Evolutionary conservation across 23 tunicate genomes (phyloP), one percentile per base, ranked within the genome.

Genomic region (Diplosoma virens): DNA sequence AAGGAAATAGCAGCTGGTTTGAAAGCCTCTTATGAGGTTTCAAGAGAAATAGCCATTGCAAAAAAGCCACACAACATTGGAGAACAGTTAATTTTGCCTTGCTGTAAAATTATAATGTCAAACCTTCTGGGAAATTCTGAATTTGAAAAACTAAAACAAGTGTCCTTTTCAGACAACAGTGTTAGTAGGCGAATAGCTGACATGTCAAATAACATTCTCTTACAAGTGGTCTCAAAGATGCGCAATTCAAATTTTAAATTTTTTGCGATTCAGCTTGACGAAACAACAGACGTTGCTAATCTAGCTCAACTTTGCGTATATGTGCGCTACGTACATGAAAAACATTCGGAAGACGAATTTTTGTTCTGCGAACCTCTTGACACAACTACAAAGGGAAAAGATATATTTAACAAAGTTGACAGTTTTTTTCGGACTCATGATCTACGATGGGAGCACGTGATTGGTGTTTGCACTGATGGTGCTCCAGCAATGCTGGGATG

Each of bases 61-160:
- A 54, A 85, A 71, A 85, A 85, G 61, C 82, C 86, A 18, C 87
- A 82, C 87, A 82, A 27, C 58, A 75, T 82, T 54, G 87, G 80
- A 5, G 73, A 82, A 76, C 87, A 74, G 46, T 37, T 82, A 64
- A 74, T 82, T 37, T 75, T 75, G 67, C 80, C 80, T 2, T 75
- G 67, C 31, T 54, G 80, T 25, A 14, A 75, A 54, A 27, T 37
- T 56, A 75, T 82, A 9, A 60, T 82, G 41, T 59, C 81, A 17
- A 74, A 74, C 33, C 16, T 81, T 56, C 35, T 73, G 80, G 56
- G 80, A 30, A 47, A 58, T 22, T 72, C 86, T 81, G 54, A 81
- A 81, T 23, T 81, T 73, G 26, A 75, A 17, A 77, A 76, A 46
- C 81, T 75, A 47, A 63, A 75, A 28, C 33, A 63, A 63, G 74